Percentiles rank a stretch among this genome's conserved stretches.
Conservation (phyloP, 2,797 vertebrate species). For the Mergus octosetaceus region DNA sequence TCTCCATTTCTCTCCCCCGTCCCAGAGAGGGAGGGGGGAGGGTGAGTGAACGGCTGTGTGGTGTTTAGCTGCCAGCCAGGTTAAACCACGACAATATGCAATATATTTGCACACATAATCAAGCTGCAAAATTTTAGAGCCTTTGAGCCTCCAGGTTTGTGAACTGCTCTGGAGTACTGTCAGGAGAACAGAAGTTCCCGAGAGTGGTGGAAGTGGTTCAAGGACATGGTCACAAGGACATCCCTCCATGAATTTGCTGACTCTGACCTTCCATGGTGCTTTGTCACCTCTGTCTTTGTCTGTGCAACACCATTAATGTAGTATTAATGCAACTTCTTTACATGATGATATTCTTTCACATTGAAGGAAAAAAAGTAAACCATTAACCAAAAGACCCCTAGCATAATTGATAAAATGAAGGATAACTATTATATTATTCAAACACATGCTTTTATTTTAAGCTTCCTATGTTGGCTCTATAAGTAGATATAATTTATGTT, state of each 20-base stretch:
- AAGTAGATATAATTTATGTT: not conserved
- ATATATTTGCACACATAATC: not conserved
- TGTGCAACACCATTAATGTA: not conserved
- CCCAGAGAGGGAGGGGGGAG: no score
- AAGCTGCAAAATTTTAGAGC: not conserved
- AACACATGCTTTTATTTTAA: not conserved
- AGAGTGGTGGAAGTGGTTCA: not conserved
- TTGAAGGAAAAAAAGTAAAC: not conserved
- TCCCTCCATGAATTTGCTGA: not conserved
- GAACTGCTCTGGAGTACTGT: not conserved
- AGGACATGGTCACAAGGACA: not conserved
- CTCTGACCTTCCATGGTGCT: not conserved
- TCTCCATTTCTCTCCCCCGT: no score
- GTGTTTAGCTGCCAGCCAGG: no score
- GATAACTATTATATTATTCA: not conserved
- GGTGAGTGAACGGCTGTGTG: no score
- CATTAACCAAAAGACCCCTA: not conserved
- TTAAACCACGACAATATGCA: no score
- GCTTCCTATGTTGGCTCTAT: constrained; percentile 26
- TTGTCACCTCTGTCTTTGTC: not conserved
- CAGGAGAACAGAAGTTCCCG: not conserved
- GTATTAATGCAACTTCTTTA: not conserved
- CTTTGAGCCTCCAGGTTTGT: not conserved
- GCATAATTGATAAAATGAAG: not conserved
- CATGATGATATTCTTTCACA: accelerated